Base-by-base conservation (phyloP, 2,113 vertebrate species). In the Hydrolagus affinis region DNA sequence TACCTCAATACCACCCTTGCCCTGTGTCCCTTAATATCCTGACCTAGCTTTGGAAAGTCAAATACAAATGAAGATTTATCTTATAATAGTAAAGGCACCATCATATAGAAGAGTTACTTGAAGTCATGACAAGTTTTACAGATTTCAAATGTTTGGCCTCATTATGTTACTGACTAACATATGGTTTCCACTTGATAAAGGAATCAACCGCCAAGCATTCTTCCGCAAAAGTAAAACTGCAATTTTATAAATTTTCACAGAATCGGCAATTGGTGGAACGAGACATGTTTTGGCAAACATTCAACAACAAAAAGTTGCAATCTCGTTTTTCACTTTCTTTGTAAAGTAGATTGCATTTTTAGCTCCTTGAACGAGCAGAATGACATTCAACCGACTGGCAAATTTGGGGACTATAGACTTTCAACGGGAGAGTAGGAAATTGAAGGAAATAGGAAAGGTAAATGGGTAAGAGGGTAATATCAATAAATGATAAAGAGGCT, bases 121-220 rank as follows among this genome's bases (percentile, higher is more conserved):
- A 83, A 83, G n/a, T 83, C 78, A 66, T 66, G 60, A 83, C 78
- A 83, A 32, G 78, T 62, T 83, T 83, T 83, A 64, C 78, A 66
- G 78, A 83, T 83, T 83, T 83, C 60, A 83, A 83, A 83, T 66
- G 78, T 66, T 83, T 83, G 78, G 78, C 62, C 78, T 83, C 62
- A 83, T 83, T 83, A 83, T 83, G 78, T 83, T n/a, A 83, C 78
- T 66, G 66, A 83, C 78, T 66, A 83, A 59, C 78, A 83, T 66
- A 83, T 83, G 78, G 78, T 83, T n/a, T n/a, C 78, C 59, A 83
- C 66, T 83, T 83, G 78, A 83, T 60, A 83, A 83, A 83, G 66
- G 78, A 83, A 83, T 60, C 78, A 59, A 83, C 25, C 30, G 78
- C 78, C 78, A 83, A 83, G 78, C 19, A 59, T n/a, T 83, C 14